phyloP scores from a whole-genome alignment of 2,797 vertebrate species.

The Danio aesculapii region DNA sequence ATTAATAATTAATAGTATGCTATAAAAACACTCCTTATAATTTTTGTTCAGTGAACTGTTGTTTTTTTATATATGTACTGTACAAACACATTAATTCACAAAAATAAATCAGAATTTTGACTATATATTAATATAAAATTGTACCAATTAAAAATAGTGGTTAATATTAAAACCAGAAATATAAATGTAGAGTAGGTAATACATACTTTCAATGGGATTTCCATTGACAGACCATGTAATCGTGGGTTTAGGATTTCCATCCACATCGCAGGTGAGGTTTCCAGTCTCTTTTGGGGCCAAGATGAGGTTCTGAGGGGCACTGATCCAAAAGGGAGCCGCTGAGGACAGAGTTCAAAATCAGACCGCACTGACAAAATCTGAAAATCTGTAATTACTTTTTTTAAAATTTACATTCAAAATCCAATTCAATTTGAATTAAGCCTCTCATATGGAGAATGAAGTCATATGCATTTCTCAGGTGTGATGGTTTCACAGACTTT shows the following conservation, averaged over 20 bases:
- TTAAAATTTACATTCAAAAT: neutral
- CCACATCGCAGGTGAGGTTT: conserved; percentile 87
- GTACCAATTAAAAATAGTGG: neutral
- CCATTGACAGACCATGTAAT: conserved; percentile 93
- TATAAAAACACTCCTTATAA: neutral
- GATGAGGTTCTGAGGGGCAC: conserved; percentile 90
- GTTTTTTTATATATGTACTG: too few relatives aligned
- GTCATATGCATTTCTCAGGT: too few relatives aligned
- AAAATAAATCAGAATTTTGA: conserved; percentile 1
- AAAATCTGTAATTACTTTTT: neutral
- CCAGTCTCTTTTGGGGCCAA: conserved; percentile 94
- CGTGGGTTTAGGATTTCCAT: conserved; percentile 89
- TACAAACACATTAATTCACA: neutral
- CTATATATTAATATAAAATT: neutral
- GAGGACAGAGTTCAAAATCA: conserved; percentile 16
- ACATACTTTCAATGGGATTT: conserved; percentile 89
- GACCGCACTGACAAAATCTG: too few relatives aligned
- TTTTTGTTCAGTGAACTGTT: neutral
- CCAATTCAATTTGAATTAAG: neutral
- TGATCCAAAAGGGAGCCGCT: conserved; percentile 97
- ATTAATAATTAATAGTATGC: too few relatives aligned
- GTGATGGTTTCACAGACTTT: too few relatives aligned
- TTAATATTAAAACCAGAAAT: neutral
- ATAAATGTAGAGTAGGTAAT: too few relatives aligned
- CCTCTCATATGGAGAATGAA: too few relatives aligned